These are phyloP conservation scores for Sciurus vulgaris DNA, from an alignment of 2,797 vertebrate species.

Conservation along the genomic window DNA sequence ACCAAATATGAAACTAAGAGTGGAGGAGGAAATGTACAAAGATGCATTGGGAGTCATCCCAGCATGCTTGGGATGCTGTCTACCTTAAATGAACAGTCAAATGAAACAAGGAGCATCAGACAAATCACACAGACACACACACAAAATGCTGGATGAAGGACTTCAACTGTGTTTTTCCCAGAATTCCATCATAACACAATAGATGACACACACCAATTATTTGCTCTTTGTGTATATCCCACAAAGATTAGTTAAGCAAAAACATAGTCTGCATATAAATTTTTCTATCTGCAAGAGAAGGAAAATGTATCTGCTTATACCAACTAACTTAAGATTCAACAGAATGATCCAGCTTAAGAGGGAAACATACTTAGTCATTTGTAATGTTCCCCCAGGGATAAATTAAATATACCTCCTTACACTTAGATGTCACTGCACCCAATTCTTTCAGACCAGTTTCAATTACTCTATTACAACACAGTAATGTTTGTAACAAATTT, in stretches of 20 bases:
- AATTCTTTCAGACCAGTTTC: not conserved
- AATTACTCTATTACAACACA: not conserved
- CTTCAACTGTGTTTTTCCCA: not conserved
- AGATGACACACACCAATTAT: not conserved
- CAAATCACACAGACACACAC: not conserved
- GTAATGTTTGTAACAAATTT: not conserved
- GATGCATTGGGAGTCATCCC: not conserved
- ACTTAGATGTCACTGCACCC: not conserved
- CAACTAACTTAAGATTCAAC: not conserved
- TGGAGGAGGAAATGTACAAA: not conserved
- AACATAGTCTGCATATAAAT: not conserved
- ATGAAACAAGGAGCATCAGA: not conserved
- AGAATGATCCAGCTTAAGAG: not conserved
- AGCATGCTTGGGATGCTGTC: not conserved
- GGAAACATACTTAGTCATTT: not conserved
- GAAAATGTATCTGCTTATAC: slow-evolving; percentile 17
- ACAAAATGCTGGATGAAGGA: not conserved
- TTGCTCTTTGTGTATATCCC: not conserved
- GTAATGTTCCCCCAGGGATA: not conserved
- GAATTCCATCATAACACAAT: not conserved
- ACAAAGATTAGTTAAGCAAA: slow-evolving; percentile 17
- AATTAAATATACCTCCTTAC: not conserved
- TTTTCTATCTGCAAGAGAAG: slow-evolving; percentile 48
- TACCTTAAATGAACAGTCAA: not conserved
- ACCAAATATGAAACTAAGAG: not conserved